These are phyloP conservation scores for Periophthalmus modestus DNA, from an alignment of 2,113 vertebrate genomes.

Conservation along the genomic window DNA sequence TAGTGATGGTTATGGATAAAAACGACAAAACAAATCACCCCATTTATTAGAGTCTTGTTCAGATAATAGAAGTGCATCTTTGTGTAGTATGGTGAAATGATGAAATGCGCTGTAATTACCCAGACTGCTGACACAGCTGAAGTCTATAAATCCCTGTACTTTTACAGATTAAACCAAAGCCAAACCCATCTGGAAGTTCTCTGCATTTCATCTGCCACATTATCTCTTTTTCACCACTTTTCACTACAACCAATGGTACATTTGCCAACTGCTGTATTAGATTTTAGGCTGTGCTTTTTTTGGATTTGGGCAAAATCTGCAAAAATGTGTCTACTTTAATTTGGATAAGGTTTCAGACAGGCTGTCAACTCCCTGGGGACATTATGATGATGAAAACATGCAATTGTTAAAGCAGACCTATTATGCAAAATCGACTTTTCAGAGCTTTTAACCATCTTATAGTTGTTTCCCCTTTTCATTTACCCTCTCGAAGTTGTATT, in stretches of 20 bases:
- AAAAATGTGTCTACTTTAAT: neutral
- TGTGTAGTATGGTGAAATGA: slow-evolving; percentile 32
- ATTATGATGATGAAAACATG: neutral
- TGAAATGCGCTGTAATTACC: slow-evolving; percentile 54
- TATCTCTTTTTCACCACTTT: neutral
- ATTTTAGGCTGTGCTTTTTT: neutral
- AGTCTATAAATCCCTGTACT: slow-evolving; percentile 34
- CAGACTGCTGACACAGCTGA: slow-evolving; percentile 63
- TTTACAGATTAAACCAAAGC: slow-evolving; percentile 40
- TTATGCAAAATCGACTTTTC: too few species aligned
- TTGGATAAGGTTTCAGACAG: neutral
- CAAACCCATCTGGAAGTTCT: slow-evolving; percentile 49
- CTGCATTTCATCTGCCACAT: slow-evolving; percentile 1
- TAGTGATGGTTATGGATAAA: slow-evolving; percentile 25
- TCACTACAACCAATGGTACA: slow-evolving; percentile 16
- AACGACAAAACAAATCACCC: slow-evolving; percentile 36
- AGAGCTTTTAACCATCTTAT: too few species aligned
- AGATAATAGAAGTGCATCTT: slow-evolving; percentile 51
- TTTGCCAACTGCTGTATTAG: slow-evolving; percentile 17
- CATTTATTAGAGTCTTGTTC: slow-evolving; percentile 49
- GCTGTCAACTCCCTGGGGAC: neutral
- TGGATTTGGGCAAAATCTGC: neutral
- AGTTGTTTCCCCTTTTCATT: too few species aligned
- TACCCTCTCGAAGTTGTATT: too few species aligned
- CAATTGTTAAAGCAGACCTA: neutral